These are phyloP conservation scores for Dolichomitus sp. DNA, from an alignment of 2,888 invertebrate genomes.

Conservation along the genomic window DNA sequence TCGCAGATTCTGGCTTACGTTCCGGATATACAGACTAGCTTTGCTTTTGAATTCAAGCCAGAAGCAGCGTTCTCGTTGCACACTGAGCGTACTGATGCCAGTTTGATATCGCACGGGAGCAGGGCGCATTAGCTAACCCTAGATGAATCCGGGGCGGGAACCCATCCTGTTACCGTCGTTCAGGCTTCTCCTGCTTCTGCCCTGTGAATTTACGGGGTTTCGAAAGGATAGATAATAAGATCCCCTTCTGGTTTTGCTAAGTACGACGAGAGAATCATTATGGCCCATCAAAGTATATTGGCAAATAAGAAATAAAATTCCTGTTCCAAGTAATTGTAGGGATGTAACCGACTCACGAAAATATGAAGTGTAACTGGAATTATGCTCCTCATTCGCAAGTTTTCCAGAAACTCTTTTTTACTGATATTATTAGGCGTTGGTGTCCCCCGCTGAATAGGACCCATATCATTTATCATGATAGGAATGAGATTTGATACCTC, in stretches of 20 bases:
- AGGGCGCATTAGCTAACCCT: conserved; percentile 21
- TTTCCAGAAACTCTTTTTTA: no score
- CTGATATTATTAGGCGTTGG: no score
- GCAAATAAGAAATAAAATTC: neutral
- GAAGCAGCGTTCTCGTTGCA: conserved; percentile 28
- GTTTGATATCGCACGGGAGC: conserved; percentile 32
- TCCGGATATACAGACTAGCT: conserved; percentile 14
- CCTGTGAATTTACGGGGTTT: conserved; percentile 17
- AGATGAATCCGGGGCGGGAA: conserved; percentile 18
- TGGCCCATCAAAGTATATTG: neutral
- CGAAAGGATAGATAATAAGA: neutral
- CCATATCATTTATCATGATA: no score
- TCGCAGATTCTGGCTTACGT: conserved; percentile 16
- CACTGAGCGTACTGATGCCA: conserved; percentile 23
- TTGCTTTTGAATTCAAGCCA: conserved; percentile 55
- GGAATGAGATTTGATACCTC: no score
- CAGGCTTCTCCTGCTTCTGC: neutral
- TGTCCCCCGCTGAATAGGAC: no score
- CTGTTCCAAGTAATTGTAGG: neutral
- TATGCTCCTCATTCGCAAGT: no score
- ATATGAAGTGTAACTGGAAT: neutral
- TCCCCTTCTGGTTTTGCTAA: neutral
- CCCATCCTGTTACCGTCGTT: neutral
- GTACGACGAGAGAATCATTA: neutral
- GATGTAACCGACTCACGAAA: neutral